phyloP scores from a whole-genome alignment of 1,140 invertebrate species.

The Ylistrum balloti region DNA sequence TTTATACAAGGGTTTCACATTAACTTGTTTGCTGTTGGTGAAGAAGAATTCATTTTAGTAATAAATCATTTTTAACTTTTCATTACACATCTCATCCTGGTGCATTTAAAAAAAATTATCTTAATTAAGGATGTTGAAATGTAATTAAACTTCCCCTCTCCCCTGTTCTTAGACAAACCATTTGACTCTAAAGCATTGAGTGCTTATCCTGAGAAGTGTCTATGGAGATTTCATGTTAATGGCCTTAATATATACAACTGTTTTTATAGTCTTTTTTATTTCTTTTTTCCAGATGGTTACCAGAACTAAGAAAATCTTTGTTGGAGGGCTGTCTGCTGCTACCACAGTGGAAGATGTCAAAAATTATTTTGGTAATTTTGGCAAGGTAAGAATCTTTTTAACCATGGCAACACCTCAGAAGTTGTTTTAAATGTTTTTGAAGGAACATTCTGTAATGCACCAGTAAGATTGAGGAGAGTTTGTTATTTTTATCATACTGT shows the following conservation, averaged over 20 bases:
- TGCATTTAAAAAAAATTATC: no score
- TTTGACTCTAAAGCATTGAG: no score
- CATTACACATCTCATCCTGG: no score
- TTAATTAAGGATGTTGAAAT: no score
- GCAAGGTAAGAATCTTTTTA: slow-evolving; percentile 92
- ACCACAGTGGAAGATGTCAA: slow-evolving; percentile 99
- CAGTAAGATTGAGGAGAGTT: neutral
- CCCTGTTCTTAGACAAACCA: no score
- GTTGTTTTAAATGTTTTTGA: neutral
- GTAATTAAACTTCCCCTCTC: no score
- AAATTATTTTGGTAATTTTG: slow-evolving; percentile 99
- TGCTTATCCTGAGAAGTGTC: no score
- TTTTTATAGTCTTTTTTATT: slow-evolving; percentile 52
- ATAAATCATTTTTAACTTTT: no score
- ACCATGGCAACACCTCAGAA: neutral
- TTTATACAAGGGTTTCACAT: no score
- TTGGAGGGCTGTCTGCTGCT: slow-evolving; percentile 98
- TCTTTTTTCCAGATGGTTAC: slow-evolving; percentile 96
- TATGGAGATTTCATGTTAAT: neutral
- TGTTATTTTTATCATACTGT: neutral
- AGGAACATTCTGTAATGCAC: neutral
- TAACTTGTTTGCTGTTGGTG: no score
- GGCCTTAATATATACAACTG: neutral
- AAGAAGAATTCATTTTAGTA: no score
- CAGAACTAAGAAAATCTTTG: slow-evolving; percentile 99